A percentile compares a stretch with the other conserved stretches of the same genome.
phyloP scores from a whole-genome alignment of 1,140 invertebrate species.

The Teleogryllus occipitalis region DNA sequence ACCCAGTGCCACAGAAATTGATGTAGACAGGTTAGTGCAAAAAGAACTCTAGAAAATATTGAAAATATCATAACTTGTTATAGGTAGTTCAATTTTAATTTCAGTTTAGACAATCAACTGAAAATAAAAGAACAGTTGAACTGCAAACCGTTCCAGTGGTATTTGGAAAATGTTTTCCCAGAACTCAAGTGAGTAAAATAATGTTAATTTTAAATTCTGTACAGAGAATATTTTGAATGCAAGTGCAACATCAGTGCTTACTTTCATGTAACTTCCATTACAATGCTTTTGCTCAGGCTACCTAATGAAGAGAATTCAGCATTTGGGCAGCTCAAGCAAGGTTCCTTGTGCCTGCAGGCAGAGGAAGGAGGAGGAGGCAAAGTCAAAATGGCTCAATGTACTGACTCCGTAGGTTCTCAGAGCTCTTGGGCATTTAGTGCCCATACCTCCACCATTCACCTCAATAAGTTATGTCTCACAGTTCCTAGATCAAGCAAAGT shows the following conservation, averaged over 20 bases:
- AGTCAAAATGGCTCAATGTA: slow-evolving; percentile 7
- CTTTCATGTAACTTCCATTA: background rate
- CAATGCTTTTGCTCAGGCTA: slow-evolving; percentile 18
- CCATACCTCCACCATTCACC: background rate
- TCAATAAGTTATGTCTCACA: slow-evolving; percentile 14
- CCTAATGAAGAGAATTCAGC: slow-evolving; percentile 34
- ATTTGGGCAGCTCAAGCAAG: slow-evolving; percentile 35
- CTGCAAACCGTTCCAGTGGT: slow-evolving; percentile 91
- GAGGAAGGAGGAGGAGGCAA: background rate
- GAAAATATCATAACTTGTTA: no score
- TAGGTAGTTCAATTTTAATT: background rate
- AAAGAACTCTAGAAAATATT: background rate
- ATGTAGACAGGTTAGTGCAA: slow-evolving; percentile 16
- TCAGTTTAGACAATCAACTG: slow-evolving; percentile 44
- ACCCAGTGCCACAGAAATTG: slow-evolving; percentile 22
- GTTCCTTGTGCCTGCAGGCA: slow-evolving; percentile 31
- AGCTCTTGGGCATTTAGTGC: slow-evolving; percentile 16
- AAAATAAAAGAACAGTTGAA: slow-evolving; percentile 58
- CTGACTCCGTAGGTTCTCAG: background rate
- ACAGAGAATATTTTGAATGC: background rate
- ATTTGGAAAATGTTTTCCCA: slow-evolving; percentile 84
- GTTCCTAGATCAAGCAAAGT: background rate
- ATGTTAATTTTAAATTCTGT: background rate
- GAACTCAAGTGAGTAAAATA: slow-evolving; percentile 43
- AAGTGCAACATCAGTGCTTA: background rate